These are phyloP conservation scores for Rotaria sp. DNA, from an alignment of 2,888 invertebrate genomes.

Conservation along the genomic window DNA sequence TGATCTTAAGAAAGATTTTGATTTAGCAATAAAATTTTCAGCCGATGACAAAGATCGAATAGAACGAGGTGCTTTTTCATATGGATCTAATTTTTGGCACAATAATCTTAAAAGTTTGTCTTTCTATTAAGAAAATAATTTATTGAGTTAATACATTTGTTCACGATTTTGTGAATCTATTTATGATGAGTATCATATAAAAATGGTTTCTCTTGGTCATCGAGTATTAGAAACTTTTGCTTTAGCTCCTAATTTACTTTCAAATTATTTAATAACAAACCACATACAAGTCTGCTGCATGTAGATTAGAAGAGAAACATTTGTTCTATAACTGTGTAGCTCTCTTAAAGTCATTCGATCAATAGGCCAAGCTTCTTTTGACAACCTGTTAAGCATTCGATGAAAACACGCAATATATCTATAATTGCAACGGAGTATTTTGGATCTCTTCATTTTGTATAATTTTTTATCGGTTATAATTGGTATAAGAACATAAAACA, in stretches of 20 bases:
- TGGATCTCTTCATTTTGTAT: no score
- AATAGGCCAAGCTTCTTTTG: no score
- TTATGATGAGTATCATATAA: neutral
- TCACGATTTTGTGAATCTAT: neutral
- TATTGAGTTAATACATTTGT: neutral
- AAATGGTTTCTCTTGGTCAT: neutral
- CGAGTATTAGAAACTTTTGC: neutral
- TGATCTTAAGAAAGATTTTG: neutral
- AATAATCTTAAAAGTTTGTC: neutral
- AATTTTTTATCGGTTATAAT: no score
- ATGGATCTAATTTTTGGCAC: neutral
- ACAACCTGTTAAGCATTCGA: no score
- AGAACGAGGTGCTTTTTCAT: neutral
- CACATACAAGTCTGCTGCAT: no score
- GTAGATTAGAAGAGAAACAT: no score
- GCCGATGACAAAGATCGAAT: neutral
- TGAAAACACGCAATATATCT: no score
- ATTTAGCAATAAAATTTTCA: neutral
- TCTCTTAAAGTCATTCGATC: no score
- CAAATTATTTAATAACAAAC: neutral
- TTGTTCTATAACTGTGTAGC: no score
- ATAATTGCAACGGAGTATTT: no score
- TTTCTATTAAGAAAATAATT: neutral
- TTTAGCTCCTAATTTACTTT: neutral
- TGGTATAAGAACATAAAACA: no score